Percentiles rank a stretch among this genome's conserved stretches.
phyloP scores from a whole-genome alignment of 1,140 invertebrate species.

The Condylostylus longicornis region DNA sequence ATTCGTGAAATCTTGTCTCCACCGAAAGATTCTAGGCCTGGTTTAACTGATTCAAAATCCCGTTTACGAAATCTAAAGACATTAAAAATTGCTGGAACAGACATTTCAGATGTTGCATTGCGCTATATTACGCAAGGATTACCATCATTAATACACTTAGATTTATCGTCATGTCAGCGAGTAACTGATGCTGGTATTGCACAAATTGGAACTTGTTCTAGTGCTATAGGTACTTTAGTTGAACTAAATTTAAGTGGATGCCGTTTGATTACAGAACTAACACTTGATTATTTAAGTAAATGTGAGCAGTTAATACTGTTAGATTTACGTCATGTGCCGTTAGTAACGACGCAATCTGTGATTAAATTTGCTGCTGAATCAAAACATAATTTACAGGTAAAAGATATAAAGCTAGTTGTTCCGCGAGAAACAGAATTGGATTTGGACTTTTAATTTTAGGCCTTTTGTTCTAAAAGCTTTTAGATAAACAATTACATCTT shows the following conservation, averaged over 20 bases:
- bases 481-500: too few relatives aligned
- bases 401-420: slow-evolving; percentile 58
- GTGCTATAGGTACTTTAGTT: slow-evolving; percentile 32
- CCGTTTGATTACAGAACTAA: slow-evolving; percentile 62
- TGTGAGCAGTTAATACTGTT: slow-evolving; percentile 43
- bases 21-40: slow-evolving; percentile 69
- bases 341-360: slow-evolving; percentile 59
- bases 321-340: slow-evolving; percentile 58
- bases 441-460: too few relatives aligned
- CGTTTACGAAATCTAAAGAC: slow-evolving; percentile 60
- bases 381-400: slow-evolving; percentile 55
- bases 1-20: slow-evolving; percentile 70
- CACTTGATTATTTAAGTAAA: slow-evolving; percentile 58
- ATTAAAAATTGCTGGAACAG: slow-evolving; percentile 67
- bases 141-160: slow-evolving; percentile 52
- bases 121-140: slow-evolving; percentile 65
- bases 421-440: too few relatives aligned
- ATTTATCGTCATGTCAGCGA: slow-evolving; percentile 71
- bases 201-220: slow-evolving; percentile 47
- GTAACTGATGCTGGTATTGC: slow-evolving; percentile 80
- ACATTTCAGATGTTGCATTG: slow-evolving; percentile 76
- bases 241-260: slow-evolving; percentile 67
- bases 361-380: slow-evolving; percentile 66
- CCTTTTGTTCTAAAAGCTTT: too few relatives aligned
- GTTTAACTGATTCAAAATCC: slow-evolving; percentile 64